Evolutionary conservation across 2,113 vertebrate species (phyloP), one percentile per base, ranked within the genome.

Genomic region (Crocuta crocuta): DNA sequence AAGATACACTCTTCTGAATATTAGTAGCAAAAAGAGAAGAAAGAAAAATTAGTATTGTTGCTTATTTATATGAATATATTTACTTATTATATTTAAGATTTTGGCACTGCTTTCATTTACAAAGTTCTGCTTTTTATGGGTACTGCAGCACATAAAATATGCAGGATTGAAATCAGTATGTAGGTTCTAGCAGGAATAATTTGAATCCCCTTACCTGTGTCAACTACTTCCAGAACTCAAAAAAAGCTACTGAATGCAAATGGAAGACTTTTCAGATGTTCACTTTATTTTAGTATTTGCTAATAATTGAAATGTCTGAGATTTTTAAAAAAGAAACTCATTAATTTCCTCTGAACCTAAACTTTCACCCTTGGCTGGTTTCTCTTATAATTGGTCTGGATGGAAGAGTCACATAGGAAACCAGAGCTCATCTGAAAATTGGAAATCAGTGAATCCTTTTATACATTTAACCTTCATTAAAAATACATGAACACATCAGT

Each of bases 341-440:
- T 45, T 76, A 45, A 50, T 17, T 83, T 1, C 39, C 21, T 92
- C 21, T 48, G n/a, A 83, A 79, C 11, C 35, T 73, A 66, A 88
- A 16, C 4, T 71, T 21, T 97, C 61, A 86, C 68, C 48, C 88
- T n/a, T 50, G 70, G 23, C 33, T 87, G 65, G 21, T 81, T 95
- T 80, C 17, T 92, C 35, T 92, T 68, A 79, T 50, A 89, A 86
- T 6, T 89, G 85, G 2, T 11, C 39, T 84, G n/a, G 2, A 45
- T 50, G 26, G 21, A 86, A 95, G 63, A 89, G n/a, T 65, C 55
- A 71, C 10, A 11, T 10, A 88, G 48, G 80, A 95, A 86, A 94
- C 23, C 10, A 79, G n/a, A 43, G 23, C 31, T 95, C 58, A 84
- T 95, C 78, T 58, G 50, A 96, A 91, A 85, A 97, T 63, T 8